Conservation (phyloP, 1,140 invertebrate species). For the Bombyx mori region ASM3026992v2 NC_085129.1:10531501-10532000, state of each 20-base stretch:
- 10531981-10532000: no score
- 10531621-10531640: conserved; percentile 1
- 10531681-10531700: conserved; percentile 3
- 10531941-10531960: no score
- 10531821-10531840: no score
- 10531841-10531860: no score
- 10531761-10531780: conserved; percentile 3
- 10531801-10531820: neutral
- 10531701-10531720: neutral
- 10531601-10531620: conserved; percentile 2
- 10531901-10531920: no score
- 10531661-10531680: conserved; percentile 4
- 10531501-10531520: conserved; percentile 3
- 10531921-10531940: no score
- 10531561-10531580: neutral
- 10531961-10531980: no score
- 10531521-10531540: conserved; percentile 2
- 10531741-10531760: neutral
- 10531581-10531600: conserved; percentile 1
- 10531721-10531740: conserved; percentile 4
- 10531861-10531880: no score
- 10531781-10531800: neutral
- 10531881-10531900: no score
- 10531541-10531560: neutral
- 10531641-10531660: conserved; percentile 1